Evolutionary conservation across 2,888 invertebrate species (phyloP), one percentile per base, ranked within the genome.

Genomic region (Phlogophora meticulosa): DNA sequence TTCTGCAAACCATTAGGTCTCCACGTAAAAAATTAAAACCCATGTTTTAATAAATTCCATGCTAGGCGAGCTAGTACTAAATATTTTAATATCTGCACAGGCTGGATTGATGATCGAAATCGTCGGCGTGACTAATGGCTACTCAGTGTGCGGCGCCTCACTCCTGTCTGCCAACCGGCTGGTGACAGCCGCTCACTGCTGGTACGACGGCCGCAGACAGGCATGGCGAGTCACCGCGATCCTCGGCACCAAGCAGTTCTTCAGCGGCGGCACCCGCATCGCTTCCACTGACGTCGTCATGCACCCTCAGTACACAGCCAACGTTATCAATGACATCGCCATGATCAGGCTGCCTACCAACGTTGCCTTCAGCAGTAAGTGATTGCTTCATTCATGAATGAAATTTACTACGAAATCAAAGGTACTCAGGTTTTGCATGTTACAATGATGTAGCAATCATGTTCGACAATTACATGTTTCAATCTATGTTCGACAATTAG

Each of bases 111-210:
- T 92, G 13, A 90, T 92, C 60, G 82, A 68, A n/a, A 82, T 92
- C 49, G 48, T 82, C 24, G 83, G 81, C 56, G 0, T 64, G 10
- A 53, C 73, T 4, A 66, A 79, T 2, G 88, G 87, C 0, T 78
- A 76, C 17, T 90, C 90, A 0, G 92, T 84, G 0, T 93, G 92
- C 24, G 92, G 92, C 0, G 82, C 90, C 0, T 85, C 89, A 0
- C 79, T 92, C 1, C 10, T 92, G 4, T 74, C 87, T 0, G 10
- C 76, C n/a, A 87, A 80, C 73, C 85, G 91, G 0, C 76, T 91
- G 20, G 81, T 90, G n/a, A 92, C 92, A 0, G 92, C 92, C 0
- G 92, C 91, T 9, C 92, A 92, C 78, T 92, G 92, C 83, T 91
- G 91, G 91, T 82, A 72, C 60, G 90, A 91, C 17, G 87, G 87